Percentiles rank a stretch among this genome's conserved stretches.
phyloP scores from a whole-genome alignment of 2,797 vertebrate genomes.

The Intellagama lesueurii region DNA sequence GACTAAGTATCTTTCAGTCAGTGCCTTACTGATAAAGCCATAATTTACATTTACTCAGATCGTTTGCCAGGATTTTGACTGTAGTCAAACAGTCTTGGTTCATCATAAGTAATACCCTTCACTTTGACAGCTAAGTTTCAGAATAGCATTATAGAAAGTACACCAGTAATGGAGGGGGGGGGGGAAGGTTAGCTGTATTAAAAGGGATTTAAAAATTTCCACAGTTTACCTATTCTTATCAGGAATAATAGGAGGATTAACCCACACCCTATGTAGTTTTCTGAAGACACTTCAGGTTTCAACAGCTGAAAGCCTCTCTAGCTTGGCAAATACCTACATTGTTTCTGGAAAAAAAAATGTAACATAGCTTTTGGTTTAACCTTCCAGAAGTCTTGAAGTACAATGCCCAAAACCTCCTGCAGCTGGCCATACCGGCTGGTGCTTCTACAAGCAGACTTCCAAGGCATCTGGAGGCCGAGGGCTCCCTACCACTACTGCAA shows the following conservation, averaged over 20 bases:
- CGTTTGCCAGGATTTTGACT: too few species aligned
- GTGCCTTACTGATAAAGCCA: background rate
- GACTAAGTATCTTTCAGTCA: background rate
- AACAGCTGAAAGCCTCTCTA: background rate
- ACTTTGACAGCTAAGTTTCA: background rate
- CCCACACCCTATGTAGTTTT: background rate
- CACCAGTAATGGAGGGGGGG: background rate
- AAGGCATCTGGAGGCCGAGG: background rate
- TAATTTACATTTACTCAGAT: background rate
- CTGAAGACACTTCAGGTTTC: background rate
- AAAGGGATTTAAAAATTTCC: background rate
- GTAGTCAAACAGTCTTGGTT: background rate
- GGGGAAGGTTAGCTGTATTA: background rate
- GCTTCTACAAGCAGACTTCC: background rate
- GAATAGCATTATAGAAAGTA: background rate
- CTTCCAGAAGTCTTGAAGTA: background rate
- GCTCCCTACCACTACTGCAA: too few species aligned
- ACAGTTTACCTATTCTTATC: background rate
- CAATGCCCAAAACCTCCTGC: background rate
- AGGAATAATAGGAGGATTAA: background rate
- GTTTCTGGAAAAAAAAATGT: background rate
- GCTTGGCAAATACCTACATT: background rate
- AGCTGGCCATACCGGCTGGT: too few species aligned
- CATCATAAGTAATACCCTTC: background rate
- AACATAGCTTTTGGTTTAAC: background rate